phyloP scores from a whole-genome alignment of 2,797 vertebrate genomes.

The Echiichthys vipera region DNA sequence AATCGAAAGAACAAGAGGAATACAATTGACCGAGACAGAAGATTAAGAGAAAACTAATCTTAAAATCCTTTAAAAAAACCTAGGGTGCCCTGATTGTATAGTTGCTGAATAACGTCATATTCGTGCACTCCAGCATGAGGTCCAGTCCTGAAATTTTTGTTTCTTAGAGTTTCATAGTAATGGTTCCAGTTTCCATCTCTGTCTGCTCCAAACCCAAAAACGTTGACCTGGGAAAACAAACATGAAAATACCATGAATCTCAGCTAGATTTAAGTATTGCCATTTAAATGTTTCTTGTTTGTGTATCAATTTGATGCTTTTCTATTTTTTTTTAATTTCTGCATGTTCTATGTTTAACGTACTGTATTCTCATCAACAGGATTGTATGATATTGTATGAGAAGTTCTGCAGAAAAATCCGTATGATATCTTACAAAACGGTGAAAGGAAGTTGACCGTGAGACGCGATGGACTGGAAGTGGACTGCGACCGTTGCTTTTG shows the following conservation, averaged over 20 bases:
- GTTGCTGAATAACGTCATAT: slow-evolving; percentile 7
- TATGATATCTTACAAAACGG: no score
- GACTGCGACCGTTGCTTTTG: no score
- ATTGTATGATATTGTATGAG: no score
- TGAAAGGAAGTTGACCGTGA: no score
- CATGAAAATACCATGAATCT: no score
- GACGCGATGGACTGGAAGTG: no score
- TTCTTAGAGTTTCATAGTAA: slow-evolving; percentile 45
- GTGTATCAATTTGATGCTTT: background rate
- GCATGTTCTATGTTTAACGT: no score
- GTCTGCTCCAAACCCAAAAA: slow-evolving; percentile 63
- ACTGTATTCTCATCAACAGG: no score
- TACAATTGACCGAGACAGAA: background rate
- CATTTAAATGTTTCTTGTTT: background rate
- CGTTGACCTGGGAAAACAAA: slow-evolving; percentile 37
- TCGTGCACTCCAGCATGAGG: slow-evolving; percentile 48
- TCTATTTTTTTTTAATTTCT: no score
- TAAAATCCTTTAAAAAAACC: slow-evolving; percentile 28
- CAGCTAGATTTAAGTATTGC: background rate
- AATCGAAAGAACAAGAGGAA: background rate
- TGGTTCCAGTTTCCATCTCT: slow-evolving; percentile 57
- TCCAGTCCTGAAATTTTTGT: slow-evolving; percentile 21
- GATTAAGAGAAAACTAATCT: background rate
- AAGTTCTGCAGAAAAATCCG: no score
- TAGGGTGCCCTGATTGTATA: slow-evolving; percentile 20